These are phyloP conservation scores for Eublepharis macularius DNA, from an alignment of 2,113 vertebrate genomes.

Conservation along the genomic window DNA sequence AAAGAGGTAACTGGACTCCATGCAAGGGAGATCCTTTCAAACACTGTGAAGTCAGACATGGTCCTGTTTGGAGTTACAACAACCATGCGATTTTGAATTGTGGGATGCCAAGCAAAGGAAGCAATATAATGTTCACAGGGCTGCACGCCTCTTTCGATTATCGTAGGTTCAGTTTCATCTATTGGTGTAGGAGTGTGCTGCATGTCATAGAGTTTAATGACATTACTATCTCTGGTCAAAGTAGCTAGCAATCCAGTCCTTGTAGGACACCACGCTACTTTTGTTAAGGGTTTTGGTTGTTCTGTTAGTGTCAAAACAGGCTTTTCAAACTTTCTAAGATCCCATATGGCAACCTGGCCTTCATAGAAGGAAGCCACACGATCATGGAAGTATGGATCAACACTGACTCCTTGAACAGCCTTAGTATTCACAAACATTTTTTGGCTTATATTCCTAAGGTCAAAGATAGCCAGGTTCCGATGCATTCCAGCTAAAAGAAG, in stretches of 20 bases:
- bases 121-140: conserved; percentile 92
- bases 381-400: conserved; percentile 94
- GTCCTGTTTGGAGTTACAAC: conserved; percentile 92
- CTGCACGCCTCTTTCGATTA: conserved; percentile 96
- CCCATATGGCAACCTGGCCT: conserved; percentile 99
- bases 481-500: conserved; percentile 97
- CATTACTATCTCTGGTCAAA: conserved; percentile 93
- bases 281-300: conserved; percentile 94
- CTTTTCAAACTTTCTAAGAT: conserved; percentile 97
- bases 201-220: conserved; percentile 98
- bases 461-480: conserved; percentile 95
- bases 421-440: conserved; percentile 99
- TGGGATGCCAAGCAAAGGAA: conserved; percentile 97
- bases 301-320: conserved; percentile 95
- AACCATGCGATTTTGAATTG: conserved; percentile 97
- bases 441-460: conserved; percentile 96
- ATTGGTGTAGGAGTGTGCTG: conserved; percentile 96
- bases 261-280: conserved; percentile 97
- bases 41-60: conserved; percentile 98
- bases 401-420: conserved; percentile 95
- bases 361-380: conserved; percentile 97
- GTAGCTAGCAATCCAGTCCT: conserved; percentile 94
- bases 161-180: conserved; percentile 97
- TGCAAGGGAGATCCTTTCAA: conserved; percentile 95
- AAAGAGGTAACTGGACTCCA: conserved; percentile 95